Base-by-base conservation (phyloP, 2,888 invertebrate genomes). In the Kryphioiulus occultus region DNA sequence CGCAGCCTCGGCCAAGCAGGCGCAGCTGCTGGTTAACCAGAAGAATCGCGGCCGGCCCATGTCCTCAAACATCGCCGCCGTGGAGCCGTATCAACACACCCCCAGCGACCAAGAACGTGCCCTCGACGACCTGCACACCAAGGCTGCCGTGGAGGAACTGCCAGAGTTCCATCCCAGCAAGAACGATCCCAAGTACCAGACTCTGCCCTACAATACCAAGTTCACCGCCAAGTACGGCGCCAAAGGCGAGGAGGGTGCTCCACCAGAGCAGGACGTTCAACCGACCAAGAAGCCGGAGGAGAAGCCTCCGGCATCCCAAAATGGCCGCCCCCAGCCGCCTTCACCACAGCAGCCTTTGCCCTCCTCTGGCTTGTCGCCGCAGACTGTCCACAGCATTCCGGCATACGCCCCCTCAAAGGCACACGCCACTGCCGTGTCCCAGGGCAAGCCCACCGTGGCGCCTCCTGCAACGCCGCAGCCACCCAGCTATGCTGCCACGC, bases 181-280 rank as follows among this genome's bases (percentile, higher is more conserved):
- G 92, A 95, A 95, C 88, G 97, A 97, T 92, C 96, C 95, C 82
- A 98, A 96, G 92, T 97, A 96, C 93, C 97, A 97, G 93, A 97
- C 97, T 42, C 93, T 97, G 92, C 97, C 97, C 90, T 96, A 96
- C 93, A 97, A 95, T 91, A 96, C 96, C 59, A 97, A 96, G 92
- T 96, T 96, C 92, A 89, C 90, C 88, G 89, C 86, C 89, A 91
- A 89, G 68, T 85, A 44, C 44, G 78, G 82, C 17, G 86, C 32
- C 35, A 22, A 19, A 1, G 44, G 32, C 5, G 82, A 32, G 47
- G 85, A 87, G 26, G 86, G 68, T 30, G 32, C 44, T 1, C 19
- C 19, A 22, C 44, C 9, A 19, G 44, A 86, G 9, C 22, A 9
- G 35, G 17, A 42, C 5, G 35, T 30, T 42, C 30, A 7, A 9